These are phyloP conservation scores for Pantherophis vulpinus DNA, from an alignment of 2,797 vertebrate species.

Conservation along the genomic window DNA sequence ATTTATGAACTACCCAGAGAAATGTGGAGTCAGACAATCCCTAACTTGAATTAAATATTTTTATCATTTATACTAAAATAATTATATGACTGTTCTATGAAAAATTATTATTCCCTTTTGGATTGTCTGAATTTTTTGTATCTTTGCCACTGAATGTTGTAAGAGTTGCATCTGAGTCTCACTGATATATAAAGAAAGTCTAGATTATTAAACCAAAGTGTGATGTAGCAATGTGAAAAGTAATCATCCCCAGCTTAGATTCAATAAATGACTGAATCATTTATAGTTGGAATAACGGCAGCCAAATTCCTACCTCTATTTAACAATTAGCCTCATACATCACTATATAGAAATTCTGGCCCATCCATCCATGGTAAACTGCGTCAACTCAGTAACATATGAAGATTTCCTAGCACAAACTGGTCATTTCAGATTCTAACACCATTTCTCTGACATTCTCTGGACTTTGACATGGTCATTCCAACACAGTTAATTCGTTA, in stretches of 20 bases:
- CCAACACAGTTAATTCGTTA: background rate
- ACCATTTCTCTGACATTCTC: background rate
- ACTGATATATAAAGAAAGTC: background rate
- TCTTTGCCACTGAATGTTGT: background rate
- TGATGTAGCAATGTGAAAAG: background rate
- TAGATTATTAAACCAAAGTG: background rate
- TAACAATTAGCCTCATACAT: background rate
- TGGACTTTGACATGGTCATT: background rate
- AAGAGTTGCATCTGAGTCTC: background rate
- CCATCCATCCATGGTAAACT: background rate
- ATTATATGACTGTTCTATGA: background rate
- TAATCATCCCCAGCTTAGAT: background rate
- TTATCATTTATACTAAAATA: background rate
- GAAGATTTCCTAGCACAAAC: background rate
- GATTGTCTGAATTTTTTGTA: background rate
- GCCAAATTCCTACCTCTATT: background rate
- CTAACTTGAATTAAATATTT: background rate
- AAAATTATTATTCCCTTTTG: background rate
- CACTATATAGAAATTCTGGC: background rate
- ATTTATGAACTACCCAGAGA: background rate
- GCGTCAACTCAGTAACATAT: background rate
- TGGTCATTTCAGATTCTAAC: background rate
- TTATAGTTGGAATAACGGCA: background rate
- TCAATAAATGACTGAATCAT: background rate
- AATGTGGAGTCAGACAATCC: background rate